A percentile compares a stretch with the other conserved stretches of the same genome.
These are phyloP conservation scores for Cheilosia variabilis DNA, from an alignment of 2,888 invertebrate genomes.

Conservation along the genomic window DNA sequence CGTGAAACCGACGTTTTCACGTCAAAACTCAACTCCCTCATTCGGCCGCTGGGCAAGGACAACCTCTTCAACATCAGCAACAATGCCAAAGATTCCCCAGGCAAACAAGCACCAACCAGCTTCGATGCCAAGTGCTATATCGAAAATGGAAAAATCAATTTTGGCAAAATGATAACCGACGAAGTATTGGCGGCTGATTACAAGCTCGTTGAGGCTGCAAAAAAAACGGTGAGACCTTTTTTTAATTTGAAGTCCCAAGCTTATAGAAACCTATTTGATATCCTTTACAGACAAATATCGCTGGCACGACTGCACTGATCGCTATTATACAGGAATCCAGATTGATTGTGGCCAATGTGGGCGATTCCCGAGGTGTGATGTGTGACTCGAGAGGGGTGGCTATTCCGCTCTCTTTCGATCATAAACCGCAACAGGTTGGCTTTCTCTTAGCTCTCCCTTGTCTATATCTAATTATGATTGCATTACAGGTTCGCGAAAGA, in stretches of 20 bases:
- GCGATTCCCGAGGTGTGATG: conserved; percentile 98
- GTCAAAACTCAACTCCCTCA: conserved; percentile 81
- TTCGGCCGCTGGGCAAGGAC: conserved; percentile 80
- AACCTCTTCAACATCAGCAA: conserved; percentile 79
- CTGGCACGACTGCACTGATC: conserved; percentile 96
- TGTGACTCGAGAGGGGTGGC: conserved; percentile 95
- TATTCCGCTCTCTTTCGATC: conserved; percentile 96
- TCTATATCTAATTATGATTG: background rate
- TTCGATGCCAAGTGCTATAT: conserved; percentile 87
- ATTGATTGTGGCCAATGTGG: conserved; percentile 97
- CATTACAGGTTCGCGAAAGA: conserved; percentile 90
- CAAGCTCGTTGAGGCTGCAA: conserved; percentile 91
- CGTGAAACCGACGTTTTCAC: conserved; percentile 82
- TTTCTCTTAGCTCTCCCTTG: background rate
- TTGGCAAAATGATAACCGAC: conserved; percentile 92
- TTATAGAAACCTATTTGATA: background rate
- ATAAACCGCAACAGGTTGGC: conserved; percentile 96
- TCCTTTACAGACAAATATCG: conserved; percentile 86
- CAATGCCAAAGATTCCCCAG: conserved; percentile 76
- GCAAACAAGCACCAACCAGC: conserved; percentile 78
- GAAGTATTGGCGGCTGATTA: conserved; percentile 94
- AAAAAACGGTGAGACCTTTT: conserved; percentile 85
- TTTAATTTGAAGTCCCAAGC: background rate
- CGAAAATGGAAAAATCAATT: conserved; percentile 90
- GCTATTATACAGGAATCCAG: conserved; percentile 92